These are phyloP conservation scores for Tetrao urogallus DNA, from an alignment of 2,113 vertebrate genomes.

Conservation along the genomic window DNA sequence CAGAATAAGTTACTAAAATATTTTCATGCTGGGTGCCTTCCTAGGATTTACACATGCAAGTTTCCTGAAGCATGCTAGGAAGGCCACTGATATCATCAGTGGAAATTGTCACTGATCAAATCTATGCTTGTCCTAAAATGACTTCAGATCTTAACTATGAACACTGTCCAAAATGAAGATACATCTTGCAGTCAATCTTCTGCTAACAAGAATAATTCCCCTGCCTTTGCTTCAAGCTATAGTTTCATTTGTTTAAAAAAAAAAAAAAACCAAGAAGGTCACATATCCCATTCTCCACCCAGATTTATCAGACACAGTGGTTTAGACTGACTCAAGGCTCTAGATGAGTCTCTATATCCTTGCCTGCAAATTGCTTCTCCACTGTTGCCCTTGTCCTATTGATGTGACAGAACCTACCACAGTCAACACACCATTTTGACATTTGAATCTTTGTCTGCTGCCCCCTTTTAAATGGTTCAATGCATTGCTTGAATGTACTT, in stretches of 20 bases:
- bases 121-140: neutral
- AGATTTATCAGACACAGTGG: neutral
- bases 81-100: neutral
- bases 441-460: conserved; percentile 42
- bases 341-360: neutral
- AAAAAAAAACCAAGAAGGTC: neutral
- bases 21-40: neutral
- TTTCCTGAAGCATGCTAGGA: neutral
- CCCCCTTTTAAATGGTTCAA: conserved; percentile 33
- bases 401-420: conserved; percentile 29
- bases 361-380: conserved; percentile 15
- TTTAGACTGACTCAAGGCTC: neutral
- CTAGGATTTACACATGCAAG: neutral
- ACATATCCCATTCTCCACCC: neutral
- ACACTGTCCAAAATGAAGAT: rapidly evolving
- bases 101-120: neutral
- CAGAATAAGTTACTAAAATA: neutral
- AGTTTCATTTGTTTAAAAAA: neutral
- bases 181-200: neutral
- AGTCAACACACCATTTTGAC: conserved; percentile 29
- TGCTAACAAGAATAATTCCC: neutral
- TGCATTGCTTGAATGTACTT: conserved; percentile 29
- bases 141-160: neutral
- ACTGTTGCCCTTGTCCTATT: conserved; percentile 16
- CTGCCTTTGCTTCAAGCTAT: neutral